Evolutionary conservation across 2,888 invertebrate genomes (phyloP), one percentile per base, ranked within the genome.

Genomic region (Hypercompe scribonia): DNA sequence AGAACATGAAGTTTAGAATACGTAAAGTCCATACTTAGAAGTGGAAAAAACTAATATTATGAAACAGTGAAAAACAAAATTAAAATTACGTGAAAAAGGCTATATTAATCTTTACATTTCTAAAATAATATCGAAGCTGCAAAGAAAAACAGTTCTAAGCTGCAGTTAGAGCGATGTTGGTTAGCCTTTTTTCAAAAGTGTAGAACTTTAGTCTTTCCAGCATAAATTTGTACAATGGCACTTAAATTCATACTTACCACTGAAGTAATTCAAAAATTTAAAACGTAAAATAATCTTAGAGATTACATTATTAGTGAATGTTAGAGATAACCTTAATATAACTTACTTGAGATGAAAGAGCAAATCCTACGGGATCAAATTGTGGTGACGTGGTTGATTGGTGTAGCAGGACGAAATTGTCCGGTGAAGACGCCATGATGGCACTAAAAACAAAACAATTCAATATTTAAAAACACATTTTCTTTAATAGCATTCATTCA

Each of bases 371-470:
- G 84, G 84, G 86, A 83, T 89, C 87, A 84, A 86, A 82, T 84
- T 91, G 89, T 89, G 88, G 89, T 86, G 89, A 84, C 87, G 89
- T 85, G 90, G 90, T 88, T 94, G 94, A 90, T 88, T 95, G 95
- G 94, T 96, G 97, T 96, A 96, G 95, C 93, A 95, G 96, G 96
- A 96, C 96, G 95, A 96, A 96, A 94, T 93, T 96, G 96, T 96
- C 96, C 96, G 96, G 92, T 94, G 94, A 94, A 96, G 96, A 96
- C 97, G 98, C 98, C 98, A 98, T 98, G 91, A 87, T 97, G 98
- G 98, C 98, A 96, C 98, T 98, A 96, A 97, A 73, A 76, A 89
- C 86, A 79, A 75, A 70, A 70, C 24, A 50, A 46, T 67, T 72
- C 36, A 72, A 65, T 42, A 70, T 34, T 18, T 15, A 18, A 10